Conservation (phyloP, 2,888 invertebrate genomes). For the Rhyacophila evoluta region DNA sequence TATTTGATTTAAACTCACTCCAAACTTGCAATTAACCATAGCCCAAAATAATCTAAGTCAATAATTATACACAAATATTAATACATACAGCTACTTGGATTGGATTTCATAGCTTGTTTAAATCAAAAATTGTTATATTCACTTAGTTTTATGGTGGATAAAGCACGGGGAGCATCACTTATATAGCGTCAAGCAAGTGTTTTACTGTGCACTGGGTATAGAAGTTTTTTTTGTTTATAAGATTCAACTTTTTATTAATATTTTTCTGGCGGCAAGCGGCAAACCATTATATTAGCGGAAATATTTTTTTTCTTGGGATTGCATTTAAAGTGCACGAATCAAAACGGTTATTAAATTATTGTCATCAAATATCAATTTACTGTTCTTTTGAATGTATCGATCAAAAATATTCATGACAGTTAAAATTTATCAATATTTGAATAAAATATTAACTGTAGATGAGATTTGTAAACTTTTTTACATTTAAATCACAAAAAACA, state of each 20-base stretch:
- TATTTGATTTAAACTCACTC: constrained; percentile 4
- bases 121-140: constrained; percentile 9
- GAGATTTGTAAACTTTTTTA: too few species aligned
- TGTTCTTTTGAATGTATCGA: too few species aligned
- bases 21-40: neutral
- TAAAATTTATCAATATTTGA: too few species aligned
- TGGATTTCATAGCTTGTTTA: neutral
- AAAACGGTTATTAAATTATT: neutral
- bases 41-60: neutral
- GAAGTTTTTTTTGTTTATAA: neutral
- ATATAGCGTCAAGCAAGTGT: constrained; percentile 18
- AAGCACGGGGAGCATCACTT: constrained; percentile 15
- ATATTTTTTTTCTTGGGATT: neutral
- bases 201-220: constrained; percentile 20
- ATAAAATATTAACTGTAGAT: too few species aligned
- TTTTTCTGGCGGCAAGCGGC: constrained; percentile 17
- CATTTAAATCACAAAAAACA: too few species aligned
- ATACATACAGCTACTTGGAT: neutral
- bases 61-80: neutral
- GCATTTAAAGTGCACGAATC: neutral
- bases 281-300: constrained; percentile 15
- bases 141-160: neutral
- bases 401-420: too few species aligned
- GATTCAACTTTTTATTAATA: neutral
- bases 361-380: too few species aligned